Conservation (phyloP, 2,113 vertebrate species). For the Sceloporus undulatus region DNA sequence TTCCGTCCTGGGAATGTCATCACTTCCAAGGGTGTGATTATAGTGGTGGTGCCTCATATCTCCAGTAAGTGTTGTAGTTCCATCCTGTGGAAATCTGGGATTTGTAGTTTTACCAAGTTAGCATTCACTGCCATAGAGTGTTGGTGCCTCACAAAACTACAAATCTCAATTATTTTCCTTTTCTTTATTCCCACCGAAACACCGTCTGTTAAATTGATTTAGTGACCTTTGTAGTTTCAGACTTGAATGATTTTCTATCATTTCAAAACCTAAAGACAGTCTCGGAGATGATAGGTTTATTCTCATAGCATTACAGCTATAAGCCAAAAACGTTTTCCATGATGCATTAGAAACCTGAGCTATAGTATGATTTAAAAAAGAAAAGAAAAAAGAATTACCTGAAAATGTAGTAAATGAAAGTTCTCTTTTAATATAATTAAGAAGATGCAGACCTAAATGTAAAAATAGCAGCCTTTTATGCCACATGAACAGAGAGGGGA, state of each 20-base stretch:
- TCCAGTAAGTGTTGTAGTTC: too few species aligned
- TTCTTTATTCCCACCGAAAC: slow-evolving; percentile 53
- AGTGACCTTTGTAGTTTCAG: slow-evolving; percentile 70
- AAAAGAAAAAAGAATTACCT: slow-evolving; percentile 2
- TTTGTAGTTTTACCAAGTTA: too few species aligned
- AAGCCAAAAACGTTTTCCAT: slow-evolving; percentile 10
- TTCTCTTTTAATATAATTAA: background rate
- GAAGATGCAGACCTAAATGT: background rate
- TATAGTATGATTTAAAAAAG: background rate
- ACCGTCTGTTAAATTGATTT: slow-evolving; percentile 62
- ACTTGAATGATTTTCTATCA: slow-evolving; percentile 70
- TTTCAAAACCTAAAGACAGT: slow-evolving; percentile 50
- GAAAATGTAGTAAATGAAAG: background rate
- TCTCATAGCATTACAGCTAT: slow-evolving; percentile 40
- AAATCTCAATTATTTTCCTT: slow-evolving; percentile 37
- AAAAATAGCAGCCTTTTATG: background rate
- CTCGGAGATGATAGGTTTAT: slow-evolving; percentile 50
- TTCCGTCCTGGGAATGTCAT: background rate
- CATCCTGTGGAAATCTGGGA: too few species aligned
- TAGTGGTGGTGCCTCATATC: too few species aligned
- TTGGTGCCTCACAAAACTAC: too few species aligned
- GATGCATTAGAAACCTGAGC: background rate
- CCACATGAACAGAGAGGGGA: background rate
- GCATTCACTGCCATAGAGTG: too few species aligned
- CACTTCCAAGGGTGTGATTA: too few species aligned